Evolutionary conservation across 2,888 invertebrate genomes (phyloP), one percentile per base, ranked within the genome.

Genomic region (Cosmorhoe ocellata): DNA sequence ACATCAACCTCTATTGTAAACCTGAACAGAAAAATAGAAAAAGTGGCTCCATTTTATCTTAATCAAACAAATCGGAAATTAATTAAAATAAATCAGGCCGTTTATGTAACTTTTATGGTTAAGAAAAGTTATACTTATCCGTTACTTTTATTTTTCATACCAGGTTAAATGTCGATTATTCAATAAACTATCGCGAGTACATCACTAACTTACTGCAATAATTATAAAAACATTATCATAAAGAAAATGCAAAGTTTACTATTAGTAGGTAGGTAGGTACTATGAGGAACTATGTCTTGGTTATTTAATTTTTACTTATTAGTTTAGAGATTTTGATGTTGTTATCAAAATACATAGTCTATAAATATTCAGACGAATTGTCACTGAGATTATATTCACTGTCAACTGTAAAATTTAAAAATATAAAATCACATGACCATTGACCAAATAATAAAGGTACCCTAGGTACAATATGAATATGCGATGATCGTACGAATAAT

Each of bases 191-290:
- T 74, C 74, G 79, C 79, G 76, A 81, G 74, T 83, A 85, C 76
- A 79, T 79, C 70, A 79, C 82, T 86, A 86, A 82, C 86, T 87
- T 88, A 89, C 75, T 77, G 83, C 79, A 79, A 73, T 80, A 85
- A 81, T 66, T 41, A 79, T 81, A 79, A 82, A 24, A 24, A 24
- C 24, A 24, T 24, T 79, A 76, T 77, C 76, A 79, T 84, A 83
- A 79, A 85, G 82, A 71, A 76, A 89, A 89, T 89, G 88, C 89
- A 89, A 79, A 83, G 84, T 84, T 86, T 87, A 84, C 86, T 88
- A 86, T 86, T 80, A 83, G 84, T 89, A 89, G 88, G 88, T 89
- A 89, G 88, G 88, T 89, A 90, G 88, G 88, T 89, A 90, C 90
- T 87, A 87, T 86, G 82, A 90, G 90, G 90, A 90, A 90, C 90